Evolutionary conservation across 1,140 invertebrate species (phyloP), one percentile per base, ranked within the genome.

Genomic region (Eriocheir sinensis): DNA sequence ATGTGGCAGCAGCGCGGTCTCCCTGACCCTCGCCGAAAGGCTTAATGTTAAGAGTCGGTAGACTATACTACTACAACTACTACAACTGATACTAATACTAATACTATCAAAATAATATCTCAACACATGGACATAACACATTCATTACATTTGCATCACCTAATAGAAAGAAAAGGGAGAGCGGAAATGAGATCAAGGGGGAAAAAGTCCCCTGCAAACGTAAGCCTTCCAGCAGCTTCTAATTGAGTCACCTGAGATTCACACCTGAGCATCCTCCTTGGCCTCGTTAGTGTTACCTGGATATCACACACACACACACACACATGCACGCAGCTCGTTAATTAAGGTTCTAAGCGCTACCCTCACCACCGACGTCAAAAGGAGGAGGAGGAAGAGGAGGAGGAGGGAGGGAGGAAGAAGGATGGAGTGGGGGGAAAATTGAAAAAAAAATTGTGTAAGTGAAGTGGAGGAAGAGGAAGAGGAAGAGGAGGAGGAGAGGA

Each of bases 401-500:
- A 8, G 44, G 60, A 72, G 60, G n/a, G 21, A n/a, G 27, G n/a
- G 60, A 72, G 27, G 60, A 72, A 72, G 27, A 12, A 12, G 17
- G n/a, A n/a, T n/a, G n/a, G 60, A 72, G 21, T 2, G 27, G n/a
- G 60, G n/a, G 27, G 60, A 72, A 72, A 21, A 12, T 0, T 12
- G n/a, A n/a, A 72, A n/a, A 72, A 8, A n/a, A n/a, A 21, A 72
- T 21, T 72, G 27, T n/a, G 60, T n/a, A 72, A 72, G n/a, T 27
- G 60, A 72, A 4, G 15, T 0, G 60, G 6, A 72, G 21, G n/a
- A n/a, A n/a, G n/a, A 72, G 2, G 21, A 72, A n/a, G 60, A 3
- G n/a, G n/a, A 72, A n/a, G 60, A 72, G 60, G 53, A 72, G 53
- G 21, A 72, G 53, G 53, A 72, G 53, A 72, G 53, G 53, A 72